Percentiles rank a stretch among this genome's conserved stretches.
Conservation (phyloP, 2,888 invertebrate species). For the Mythimna loreyi region DNA sequence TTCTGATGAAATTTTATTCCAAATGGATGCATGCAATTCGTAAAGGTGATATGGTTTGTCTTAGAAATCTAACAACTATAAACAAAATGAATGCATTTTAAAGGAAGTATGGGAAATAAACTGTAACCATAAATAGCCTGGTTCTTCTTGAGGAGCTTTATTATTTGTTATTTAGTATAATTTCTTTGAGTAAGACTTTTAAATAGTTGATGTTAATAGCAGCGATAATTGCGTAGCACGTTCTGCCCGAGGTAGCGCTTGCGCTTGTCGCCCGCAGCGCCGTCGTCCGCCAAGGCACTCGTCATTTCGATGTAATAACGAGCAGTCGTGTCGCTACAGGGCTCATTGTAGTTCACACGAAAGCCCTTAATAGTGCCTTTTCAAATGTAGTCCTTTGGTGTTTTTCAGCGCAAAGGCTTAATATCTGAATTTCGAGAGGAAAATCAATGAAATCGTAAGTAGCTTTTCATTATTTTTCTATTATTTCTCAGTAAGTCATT, state of each 20-base stretch:
- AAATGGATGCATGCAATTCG: conserved; percentile 2
- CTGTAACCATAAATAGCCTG: neutral
- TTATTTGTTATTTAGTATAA: conserved; percentile 1
- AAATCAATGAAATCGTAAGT: conserved; percentile 90
- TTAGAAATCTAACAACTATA: neutral
- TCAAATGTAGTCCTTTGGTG: conserved; percentile 90
- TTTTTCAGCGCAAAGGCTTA: conserved; percentile 78
- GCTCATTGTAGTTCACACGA: conserved; percentile 90
- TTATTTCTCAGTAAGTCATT: conserved; percentile 56
- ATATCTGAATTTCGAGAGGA: conserved; percentile 83
- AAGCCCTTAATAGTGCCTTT: conserved; percentile 87
- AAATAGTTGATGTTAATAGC: conserved; percentile 29
- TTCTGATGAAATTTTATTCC: conserved; percentile 25
- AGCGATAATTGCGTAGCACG: conserved; percentile 41
- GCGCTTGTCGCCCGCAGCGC: conserved; percentile 54
- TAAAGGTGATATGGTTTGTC: neutral
- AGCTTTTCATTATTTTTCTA: conserved; percentile 35
- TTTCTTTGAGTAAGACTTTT: conserved; percentile 22
- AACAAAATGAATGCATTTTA: neutral
- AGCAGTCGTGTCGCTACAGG: conserved; percentile 86
- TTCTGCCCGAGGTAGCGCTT: conserved; percentile 49
- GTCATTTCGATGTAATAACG: conserved; percentile 86
- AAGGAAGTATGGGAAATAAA: neutral
- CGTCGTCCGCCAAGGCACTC: conserved; percentile 69
- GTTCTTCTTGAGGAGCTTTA: neutral